phyloP scores from a whole-genome alignment of 2,113 vertebrate species.

The Hiodon alosoides region DNA sequence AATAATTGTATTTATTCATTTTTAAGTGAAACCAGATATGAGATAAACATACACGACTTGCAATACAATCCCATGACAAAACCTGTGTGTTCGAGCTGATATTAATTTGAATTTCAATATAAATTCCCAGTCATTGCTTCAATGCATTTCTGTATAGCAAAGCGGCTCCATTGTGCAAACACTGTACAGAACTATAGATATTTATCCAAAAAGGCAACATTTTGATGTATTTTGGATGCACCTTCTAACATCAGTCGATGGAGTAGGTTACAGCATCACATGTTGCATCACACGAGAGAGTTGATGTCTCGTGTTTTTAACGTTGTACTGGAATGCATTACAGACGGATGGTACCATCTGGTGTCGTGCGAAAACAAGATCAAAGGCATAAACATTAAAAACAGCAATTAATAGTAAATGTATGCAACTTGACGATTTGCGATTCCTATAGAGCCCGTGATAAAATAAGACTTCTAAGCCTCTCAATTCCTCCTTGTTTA shows the following conservation, averaged over 20 bases:
- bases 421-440: conserved; percentile 43
- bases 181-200: conserved; percentile 14
- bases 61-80: too few species aligned
- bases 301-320: conserved; percentile 24
- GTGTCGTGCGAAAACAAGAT: conserved; percentile 23
- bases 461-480: conserved; percentile 40
- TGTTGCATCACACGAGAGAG: conserved; percentile 12
- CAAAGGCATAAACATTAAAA: conserved; percentile 33
- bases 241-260: conserved; percentile 15
- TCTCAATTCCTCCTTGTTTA: conserved; percentile 33
- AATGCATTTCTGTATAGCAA: conserved; percentile 16
- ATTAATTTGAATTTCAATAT: neutral
- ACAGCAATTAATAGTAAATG: conserved; percentile 42
- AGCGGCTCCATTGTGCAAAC: neutral
- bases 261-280: conserved; percentile 8
- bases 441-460: conserved; percentile 37
- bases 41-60: too few species aligned
- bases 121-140: conserved; percentile 9
- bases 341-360: neutral
- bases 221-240: conserved; percentile 35
- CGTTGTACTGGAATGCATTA: neutral
- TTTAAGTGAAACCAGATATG: too few species aligned
- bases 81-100: neutral
- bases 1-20: too few species aligned
- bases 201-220: conserved; percentile 19